Percentiles rank a stretch among this genome's conserved stretches.
These are phyloP conservation scores for Trachops cirrhosus DNA, from an alignment of 2,797 vertebrate genomes.

Conservation along the genomic window DNA sequence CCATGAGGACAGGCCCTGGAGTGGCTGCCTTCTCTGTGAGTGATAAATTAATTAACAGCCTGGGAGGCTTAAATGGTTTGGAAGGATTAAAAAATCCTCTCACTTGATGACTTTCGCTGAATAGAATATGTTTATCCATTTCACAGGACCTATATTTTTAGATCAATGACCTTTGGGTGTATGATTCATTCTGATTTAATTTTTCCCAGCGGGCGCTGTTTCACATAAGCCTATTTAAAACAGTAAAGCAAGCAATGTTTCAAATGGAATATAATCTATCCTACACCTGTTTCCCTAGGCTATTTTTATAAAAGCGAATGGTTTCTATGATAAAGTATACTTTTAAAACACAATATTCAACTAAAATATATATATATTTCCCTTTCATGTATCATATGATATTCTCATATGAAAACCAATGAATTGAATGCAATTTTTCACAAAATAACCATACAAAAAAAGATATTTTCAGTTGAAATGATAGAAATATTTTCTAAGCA, in stretches of 20 bases:
- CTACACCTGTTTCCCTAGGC: constrained; percentile 69
- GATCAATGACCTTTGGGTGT: constrained; percentile 78
- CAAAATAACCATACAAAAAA: not conserved
- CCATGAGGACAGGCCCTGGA: constrained; percentile 58
- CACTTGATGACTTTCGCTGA: constrained; percentile 68
- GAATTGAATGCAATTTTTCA: not conserved
- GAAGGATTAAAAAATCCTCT: constrained; percentile 66
- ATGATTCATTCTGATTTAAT: constrained; percentile 80
- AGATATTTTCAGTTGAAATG: constrained; percentile 15
- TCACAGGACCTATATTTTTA: constrained; percentile 80
- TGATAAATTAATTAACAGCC: constrained; percentile 79
- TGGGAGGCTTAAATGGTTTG: constrained; percentile 66
- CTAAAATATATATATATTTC: constrained; percentile 19
- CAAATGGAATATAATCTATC: constrained; percentile 71
- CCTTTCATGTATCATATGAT: not conserved
- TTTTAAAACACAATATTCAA: constrained; percentile 11
- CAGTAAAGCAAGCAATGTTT: constrained; percentile 63
- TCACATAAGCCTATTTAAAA: constrained; percentile 75
- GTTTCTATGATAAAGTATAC: constrained; percentile 13
- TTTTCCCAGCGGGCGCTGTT: constrained; percentile 78
- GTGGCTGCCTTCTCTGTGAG: constrained; percentile 54
- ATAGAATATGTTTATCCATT: constrained; percentile 70
- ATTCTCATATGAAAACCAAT: constrained; percentile 22
- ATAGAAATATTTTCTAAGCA: constrained; percentile 34
- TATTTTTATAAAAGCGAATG: constrained; percentile 63